Conservation (phyloP, 2,113 vertebrate genomes). For the Circaetus cinerascens region DNA sequence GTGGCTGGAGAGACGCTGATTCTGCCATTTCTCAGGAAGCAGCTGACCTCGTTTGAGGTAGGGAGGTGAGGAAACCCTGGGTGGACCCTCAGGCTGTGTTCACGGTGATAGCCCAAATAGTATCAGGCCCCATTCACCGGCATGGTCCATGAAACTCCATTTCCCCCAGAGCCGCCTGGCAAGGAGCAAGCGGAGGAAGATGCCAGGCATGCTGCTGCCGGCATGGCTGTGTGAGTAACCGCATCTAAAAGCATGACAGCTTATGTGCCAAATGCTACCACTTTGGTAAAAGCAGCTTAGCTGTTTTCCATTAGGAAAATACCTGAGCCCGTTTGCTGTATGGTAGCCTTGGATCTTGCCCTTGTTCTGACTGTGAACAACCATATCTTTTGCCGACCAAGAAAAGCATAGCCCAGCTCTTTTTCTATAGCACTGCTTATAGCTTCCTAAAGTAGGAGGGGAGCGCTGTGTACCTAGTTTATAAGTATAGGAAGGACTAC, state of each 20-base stretch:
- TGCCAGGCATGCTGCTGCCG: background rate
- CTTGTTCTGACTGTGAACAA: background rate
- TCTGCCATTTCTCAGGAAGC: background rate
- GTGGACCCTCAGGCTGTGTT: background rate
- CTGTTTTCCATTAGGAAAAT: background rate
- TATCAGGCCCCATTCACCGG: background rate
- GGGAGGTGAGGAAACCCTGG: background rate
- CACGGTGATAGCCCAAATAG: background rate
- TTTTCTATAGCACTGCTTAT: background rate
- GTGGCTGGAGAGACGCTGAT: background rate
- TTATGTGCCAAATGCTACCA: background rate
- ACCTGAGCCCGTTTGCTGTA: background rate
- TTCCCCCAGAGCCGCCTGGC: background rate
- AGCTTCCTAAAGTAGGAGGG: background rate
- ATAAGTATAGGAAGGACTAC: background rate
- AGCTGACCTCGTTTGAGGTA: background rate
- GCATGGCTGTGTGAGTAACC: background rate
- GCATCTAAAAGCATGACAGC: background rate
- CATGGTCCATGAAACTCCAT: background rate
- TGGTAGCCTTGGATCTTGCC: background rate
- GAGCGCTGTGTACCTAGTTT: background rate
- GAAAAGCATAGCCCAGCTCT: background rate
- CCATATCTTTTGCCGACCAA: rapidly evolving
- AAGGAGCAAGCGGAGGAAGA: background rate
- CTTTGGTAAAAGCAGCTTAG: background rate